Evolutionary conservation across 2,888 invertebrate genomes (phyloP).

Genomic region (Hermodice carunculata): DNA sequence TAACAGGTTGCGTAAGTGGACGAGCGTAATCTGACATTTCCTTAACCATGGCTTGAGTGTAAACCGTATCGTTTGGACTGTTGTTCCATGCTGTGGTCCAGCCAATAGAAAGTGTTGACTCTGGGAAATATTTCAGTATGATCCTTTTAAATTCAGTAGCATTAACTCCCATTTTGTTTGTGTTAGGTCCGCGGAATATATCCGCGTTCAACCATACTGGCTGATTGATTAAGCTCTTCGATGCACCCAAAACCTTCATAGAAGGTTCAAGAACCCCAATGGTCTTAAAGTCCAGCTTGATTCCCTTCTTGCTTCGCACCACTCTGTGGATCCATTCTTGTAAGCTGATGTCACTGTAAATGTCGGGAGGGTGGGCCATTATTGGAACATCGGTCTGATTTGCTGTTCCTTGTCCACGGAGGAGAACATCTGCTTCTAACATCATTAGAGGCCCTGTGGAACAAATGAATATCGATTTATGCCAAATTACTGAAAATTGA

Average conservation of each 20-base stretch:
- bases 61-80: slow-evolving; percentile 62
- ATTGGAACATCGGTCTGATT: slow-evolving; percentile 73
- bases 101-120: slow-evolving; percentile 82
- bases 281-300: slow-evolving; percentile 90
- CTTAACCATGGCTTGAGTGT: slow-evolving; percentile 75
- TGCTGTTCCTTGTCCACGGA: slow-evolving; percentile 10
- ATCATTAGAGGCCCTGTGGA: too few relatives aligned
- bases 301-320: slow-evolving; percentile 77
- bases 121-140: slow-evolving; percentile 74
- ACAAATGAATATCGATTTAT: too few relatives aligned
- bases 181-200: slow-evolving; percentile 78
- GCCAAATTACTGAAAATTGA: too few relatives aligned
- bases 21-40: slow-evolving; percentile 59
- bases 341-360: slow-evolving; percentile 81
- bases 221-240: slow-evolving; percentile 49
- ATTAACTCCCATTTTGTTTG: slow-evolving; percentile 76
- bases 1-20: slow-evolving; percentile 78
- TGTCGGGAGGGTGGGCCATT: slow-evolving; percentile 88
- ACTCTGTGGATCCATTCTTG: slow-evolving; percentile 77
- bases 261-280: slow-evolving; percentile 77
- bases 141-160: slow-evolving; percentile 76
- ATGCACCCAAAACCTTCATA: slow-evolving; percentile 61
- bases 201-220: slow-evolving; percentile 66
- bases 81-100: slow-evolving; percentile 86
- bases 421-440: background rate